These are phyloP conservation scores for Pachypanchax playfairii DNA, from an alignment of 2,113 vertebrate species.

Conservation along the genomic window DNA sequence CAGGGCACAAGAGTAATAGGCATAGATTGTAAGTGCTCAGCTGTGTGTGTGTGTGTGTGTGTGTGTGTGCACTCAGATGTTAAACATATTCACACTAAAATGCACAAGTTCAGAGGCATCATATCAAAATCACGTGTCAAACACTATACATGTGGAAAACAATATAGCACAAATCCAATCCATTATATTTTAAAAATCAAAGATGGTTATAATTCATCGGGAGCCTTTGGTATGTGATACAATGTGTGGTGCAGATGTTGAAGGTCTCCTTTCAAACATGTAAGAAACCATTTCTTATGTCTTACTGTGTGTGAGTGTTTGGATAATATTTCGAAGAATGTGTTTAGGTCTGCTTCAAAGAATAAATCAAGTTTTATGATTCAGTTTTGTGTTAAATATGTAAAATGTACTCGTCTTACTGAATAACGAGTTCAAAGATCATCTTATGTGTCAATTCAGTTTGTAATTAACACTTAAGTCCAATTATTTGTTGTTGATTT, in stretches of 20 bases:
- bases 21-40: conserved; percentile 45
- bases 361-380: conserved; percentile 20
- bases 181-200: conserved; percentile 11
- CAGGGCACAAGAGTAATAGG: conserved; percentile 49
- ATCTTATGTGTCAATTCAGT: background rate
- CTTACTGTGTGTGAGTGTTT: conserved; percentile 41
- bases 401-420: conserved; percentile 12
- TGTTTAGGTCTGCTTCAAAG: conserved; percentile 32
- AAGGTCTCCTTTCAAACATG: conserved; percentile 43
- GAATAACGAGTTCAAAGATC: background rate
- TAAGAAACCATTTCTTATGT: conserved; percentile 55
- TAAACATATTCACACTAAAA: background rate
- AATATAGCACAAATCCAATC: conserved; percentile 8
- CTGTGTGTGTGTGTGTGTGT: conserved; percentile 41
- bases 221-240: conserved; percentile 63
- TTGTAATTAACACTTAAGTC: background rate
- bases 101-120: conserved; percentile 10
- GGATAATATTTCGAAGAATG: conserved; percentile 38
- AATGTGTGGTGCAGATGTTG: conserved; percentile 78
- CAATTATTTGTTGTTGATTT: background rate
- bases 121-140: conserved; percentile 1
- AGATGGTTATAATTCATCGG: conserved; percentile 61
- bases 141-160: conserved; percentile 1
- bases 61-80: conserved; percentile 32
- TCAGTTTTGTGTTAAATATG: conserved; percentile 7